Evolutionary conservation across 1,140 invertebrate genomes (phyloP).

Genomic region (Drosophila guanche): DNA sequence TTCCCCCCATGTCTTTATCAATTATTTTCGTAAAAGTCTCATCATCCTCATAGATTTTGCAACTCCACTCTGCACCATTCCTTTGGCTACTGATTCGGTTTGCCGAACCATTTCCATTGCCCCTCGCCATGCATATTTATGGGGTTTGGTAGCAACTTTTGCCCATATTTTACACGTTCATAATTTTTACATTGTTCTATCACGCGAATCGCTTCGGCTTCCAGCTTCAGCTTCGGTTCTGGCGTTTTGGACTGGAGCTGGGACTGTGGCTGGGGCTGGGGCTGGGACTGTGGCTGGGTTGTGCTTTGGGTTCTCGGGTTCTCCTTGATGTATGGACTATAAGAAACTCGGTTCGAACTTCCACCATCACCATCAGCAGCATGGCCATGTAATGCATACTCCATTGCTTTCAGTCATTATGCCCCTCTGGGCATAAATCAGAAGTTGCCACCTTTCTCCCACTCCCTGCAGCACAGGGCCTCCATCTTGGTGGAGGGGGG

Average conservation of each 20-base stretch:
- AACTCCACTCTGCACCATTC: constrained; percentile 7
- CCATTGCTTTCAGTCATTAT: constrained; percentile 79
- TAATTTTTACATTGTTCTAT: constrained; percentile 80
- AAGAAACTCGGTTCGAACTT: constrained; percentile 45
- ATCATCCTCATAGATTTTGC: constrained; percentile 49
- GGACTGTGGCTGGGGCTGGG: too few relatives aligned
- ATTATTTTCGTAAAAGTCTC: constrained; percentile 60
- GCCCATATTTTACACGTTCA: constrained; percentile 73
- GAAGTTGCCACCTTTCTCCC: constrained; percentile 53
- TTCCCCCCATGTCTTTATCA: constrained; percentile 51
- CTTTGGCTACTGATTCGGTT: constrained; percentile 7
- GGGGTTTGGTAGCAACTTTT: constrained; percentile 44
- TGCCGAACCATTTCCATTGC: neutral
- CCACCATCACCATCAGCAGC: constrained; percentile 7
- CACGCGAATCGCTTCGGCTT: constrained; percentile 63
- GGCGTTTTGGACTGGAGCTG: constrained; percentile 13
- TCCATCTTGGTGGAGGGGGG: constrained; percentile 29
- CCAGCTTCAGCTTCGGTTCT: constrained; percentile 26
- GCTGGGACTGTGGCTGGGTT: too few relatives aligned
- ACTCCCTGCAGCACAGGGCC: constrained; percentile 9
- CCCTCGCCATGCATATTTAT: constrained; percentile 65
- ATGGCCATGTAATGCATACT: constrained; percentile 68
- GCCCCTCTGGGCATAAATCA: constrained; percentile 68
- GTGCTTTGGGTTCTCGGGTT: too few relatives aligned
- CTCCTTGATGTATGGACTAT: constrained; percentile 57